phyloP scores from a whole-genome alignment of 2,113 vertebrate species.

The Heterochromis multidens region DNA sequence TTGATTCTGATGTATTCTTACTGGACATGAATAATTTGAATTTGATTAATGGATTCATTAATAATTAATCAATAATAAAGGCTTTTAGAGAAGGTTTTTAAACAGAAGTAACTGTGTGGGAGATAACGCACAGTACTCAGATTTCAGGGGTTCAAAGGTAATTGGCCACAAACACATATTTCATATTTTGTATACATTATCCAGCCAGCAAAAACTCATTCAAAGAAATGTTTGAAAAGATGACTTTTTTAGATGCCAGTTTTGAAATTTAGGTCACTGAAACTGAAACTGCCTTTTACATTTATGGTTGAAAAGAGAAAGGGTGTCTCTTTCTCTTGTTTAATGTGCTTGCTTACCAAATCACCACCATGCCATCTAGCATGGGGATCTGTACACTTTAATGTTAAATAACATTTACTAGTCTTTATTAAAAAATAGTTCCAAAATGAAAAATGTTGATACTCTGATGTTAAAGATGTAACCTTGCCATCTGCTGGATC shows the following conservation, averaged over 20 bases:
- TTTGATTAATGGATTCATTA: background rate
- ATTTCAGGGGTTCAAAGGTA: too few species aligned
- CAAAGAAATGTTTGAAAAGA: too few species aligned
- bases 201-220: too few species aligned
- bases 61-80: background rate
- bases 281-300: too few species aligned
- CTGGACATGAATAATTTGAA: background rate
- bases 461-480: background rate
- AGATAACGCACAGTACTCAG: background rate
- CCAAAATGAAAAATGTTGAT: background rate
- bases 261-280: too few species aligned
- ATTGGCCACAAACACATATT: background rate
- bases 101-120: background rate
- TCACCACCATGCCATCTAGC: background rate
- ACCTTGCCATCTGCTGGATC: background rate
- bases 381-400: background rate
- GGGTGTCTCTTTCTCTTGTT: rapidly evolving
- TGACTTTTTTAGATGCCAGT: too few species aligned
- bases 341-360: background rate
- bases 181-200: too few species aligned
- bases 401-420: background rate
- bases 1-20: background rate
- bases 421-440: background rate
- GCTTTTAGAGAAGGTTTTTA: background rate
- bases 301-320: background rate